Percentiles rank a stretch among this genome's conserved stretches.
Conservation (phyloP, 2,797 vertebrate species). For the Fistularia commersonii region DNA sequence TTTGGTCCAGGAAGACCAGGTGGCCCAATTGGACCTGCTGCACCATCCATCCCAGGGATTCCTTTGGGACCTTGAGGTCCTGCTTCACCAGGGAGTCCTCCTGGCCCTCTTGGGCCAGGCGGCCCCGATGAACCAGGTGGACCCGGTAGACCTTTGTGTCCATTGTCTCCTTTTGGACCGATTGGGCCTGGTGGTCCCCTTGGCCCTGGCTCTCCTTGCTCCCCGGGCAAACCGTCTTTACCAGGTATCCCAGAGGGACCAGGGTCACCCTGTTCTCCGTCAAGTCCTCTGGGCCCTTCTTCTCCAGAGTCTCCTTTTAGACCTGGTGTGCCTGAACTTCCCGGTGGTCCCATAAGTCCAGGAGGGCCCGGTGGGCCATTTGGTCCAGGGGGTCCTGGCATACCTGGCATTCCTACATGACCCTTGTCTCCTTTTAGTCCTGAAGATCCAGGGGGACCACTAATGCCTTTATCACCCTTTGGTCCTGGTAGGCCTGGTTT, state of each 20-base stretch:
- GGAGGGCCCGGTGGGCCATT: slow-evolving; percentile 81
- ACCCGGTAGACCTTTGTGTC: slow-evolving; percentile 87
- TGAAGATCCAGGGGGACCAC: slow-evolving; percentile 79
- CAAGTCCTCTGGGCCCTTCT: slow-evolving; percentile 82
- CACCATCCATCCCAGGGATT: slow-evolving; percentile 88
- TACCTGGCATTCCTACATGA: slow-evolving; percentile 82
- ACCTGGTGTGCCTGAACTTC: slow-evolving; percentile 84
- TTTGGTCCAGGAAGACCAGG: slow-evolving; percentile 85
- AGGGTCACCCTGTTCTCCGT: slow-evolving; percentile 84
- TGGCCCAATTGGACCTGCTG: slow-evolving; percentile 85
- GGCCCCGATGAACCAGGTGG: slow-evolving; percentile 79
- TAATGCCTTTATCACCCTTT: slow-evolving; percentile 89
- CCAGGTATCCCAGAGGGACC: slow-evolving; percentile 87
- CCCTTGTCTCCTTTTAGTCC: slow-evolving; percentile 93
- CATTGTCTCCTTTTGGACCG: slow-evolving; percentile 88
- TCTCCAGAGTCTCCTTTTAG: slow-evolving; percentile 87
- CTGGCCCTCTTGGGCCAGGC: slow-evolving; percentile 86
- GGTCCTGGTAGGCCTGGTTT: slow-evolving; percentile 90
- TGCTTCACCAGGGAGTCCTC: slow-evolving; percentile 81
- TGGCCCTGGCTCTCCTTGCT: slow-evolving; percentile 85
- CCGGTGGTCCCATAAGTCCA: slow-evolving; percentile 84
- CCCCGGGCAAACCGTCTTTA: slow-evolving; percentile 87
- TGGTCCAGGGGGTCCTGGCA: slow-evolving; percentile 82
- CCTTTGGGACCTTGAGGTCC: slow-evolving; percentile 90
- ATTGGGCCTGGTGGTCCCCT: slow-evolving; percentile 83